These are phyloP conservation scores for Neocrepidodera transversa DNA, from an alignment of 2,888 invertebrate genomes.

Conservation along the genomic window DNA sequence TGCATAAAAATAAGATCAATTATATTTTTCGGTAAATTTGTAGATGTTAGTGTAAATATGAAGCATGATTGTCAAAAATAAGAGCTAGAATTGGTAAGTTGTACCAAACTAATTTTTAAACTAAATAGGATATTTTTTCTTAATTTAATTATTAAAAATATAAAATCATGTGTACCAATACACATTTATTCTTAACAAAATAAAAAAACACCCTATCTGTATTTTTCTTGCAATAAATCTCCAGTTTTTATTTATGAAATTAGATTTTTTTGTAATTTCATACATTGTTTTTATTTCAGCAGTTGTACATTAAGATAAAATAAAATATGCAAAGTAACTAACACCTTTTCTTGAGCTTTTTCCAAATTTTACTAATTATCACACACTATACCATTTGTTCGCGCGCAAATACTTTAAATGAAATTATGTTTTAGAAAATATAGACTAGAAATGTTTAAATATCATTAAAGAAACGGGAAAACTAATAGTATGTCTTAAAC, in stretches of 20 bases:
- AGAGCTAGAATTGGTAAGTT: not conserved
- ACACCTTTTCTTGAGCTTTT: too few relatives aligned
- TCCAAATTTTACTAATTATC: too few relatives aligned
- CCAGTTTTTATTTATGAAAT: conserved; percentile 4
- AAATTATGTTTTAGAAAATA: too few relatives aligned
- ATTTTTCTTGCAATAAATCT: not conserved
- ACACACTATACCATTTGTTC: too few relatives aligned
- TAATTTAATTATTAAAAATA: too few relatives aligned
- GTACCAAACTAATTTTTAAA: not conserved
- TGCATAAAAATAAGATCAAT: conserved; percentile 21
- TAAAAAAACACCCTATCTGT: not conserved
- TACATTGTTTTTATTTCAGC: conserved; percentile 13
- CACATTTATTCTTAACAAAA: too few relatives aligned
- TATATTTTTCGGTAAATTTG: conserved; percentile 32
- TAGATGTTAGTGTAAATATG: conserved; percentile 31
- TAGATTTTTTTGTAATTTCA: conserved; percentile 4
- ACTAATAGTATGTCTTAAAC: too few relatives aligned
- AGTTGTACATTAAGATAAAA: conserved; percentile 20
- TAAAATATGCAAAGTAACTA: not conserved
- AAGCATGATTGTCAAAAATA: conserved; percentile 1
- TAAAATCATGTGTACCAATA: too few relatives aligned
- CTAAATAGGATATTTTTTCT: too few relatives aligned
- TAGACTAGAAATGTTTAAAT: too few relatives aligned
- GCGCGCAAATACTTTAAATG: too few relatives aligned
- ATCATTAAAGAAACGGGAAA: too few relatives aligned